These are phyloP conservation scores for Loripinus fragilis DNA, from an alignment of 2,888 invertebrate species.

Conservation along the genomic window DNA sequence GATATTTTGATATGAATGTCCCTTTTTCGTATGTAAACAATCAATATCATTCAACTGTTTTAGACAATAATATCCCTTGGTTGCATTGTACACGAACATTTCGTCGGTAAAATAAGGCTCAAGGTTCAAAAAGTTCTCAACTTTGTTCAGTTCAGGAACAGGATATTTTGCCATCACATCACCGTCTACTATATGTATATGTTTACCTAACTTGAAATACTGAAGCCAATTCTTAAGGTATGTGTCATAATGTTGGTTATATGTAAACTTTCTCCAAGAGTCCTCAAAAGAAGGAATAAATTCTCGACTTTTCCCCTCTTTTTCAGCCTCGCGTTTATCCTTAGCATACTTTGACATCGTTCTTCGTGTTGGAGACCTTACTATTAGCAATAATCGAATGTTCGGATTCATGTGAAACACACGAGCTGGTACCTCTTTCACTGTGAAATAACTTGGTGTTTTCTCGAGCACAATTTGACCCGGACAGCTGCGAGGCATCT, in stretches of 20 bases:
- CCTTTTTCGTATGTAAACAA: not conserved
- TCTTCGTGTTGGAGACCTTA: not conserved
- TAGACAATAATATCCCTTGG: conserved; percentile 1
- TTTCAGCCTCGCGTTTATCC: not conserved
- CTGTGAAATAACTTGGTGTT: not conserved
- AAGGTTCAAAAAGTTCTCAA: not conserved
- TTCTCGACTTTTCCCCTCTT: not conserved
- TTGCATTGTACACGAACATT: not conserved
- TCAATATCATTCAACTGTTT: not conserved
- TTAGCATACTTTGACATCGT: not conserved
- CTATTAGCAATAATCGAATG: not conserved
- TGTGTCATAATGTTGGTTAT: not conserved
- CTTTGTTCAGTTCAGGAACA: not conserved
- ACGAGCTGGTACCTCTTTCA: not conserved
- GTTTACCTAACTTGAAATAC: not conserved
- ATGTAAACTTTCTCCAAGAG: not conserved
- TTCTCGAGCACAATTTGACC: not conserved
- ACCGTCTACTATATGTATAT: not conserved
- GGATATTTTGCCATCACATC: not conserved
- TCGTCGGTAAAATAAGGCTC: not conserved
- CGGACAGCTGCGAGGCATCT: not conserved
- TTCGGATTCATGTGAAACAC: not conserved
- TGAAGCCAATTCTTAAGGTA: not conserved
- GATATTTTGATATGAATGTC: not conserved
- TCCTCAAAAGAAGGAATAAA: not conserved